Percentiles rank a stretch among this genome's conserved stretches.
Evolutionary conservation across 2,888 invertebrate genomes (phyloP).

Genomic region (Tenthredo scrophulariae): DNA sequence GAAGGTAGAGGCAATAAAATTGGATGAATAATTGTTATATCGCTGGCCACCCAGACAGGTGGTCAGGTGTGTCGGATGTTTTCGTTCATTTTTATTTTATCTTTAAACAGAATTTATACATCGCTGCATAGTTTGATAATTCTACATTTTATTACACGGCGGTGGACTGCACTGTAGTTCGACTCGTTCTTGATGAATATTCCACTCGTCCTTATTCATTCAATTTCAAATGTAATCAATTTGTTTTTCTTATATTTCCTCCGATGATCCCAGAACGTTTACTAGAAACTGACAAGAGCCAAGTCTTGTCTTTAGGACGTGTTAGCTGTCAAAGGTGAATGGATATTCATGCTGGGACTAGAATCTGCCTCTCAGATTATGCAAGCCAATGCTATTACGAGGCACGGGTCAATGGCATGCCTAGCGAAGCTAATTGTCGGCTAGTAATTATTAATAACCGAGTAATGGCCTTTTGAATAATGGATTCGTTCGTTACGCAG

Average conservation of each 20-base stretch:
- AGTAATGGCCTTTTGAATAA: conserved; percentile 51
- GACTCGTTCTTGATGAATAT: conserved; percentile 7
- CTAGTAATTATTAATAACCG: conserved; percentile 46
- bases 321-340: conserved; percentile 46
- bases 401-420: conserved; percentile 29
- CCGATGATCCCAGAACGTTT: not conserved
- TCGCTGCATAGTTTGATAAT: not conserved
- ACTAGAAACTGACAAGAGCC: not conserved
- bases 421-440: conserved; percentile 48
- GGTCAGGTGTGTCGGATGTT: conserved; percentile 15
- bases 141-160: conserved; percentile 3
- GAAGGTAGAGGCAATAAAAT: conserved; percentile 33
- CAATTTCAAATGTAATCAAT: not conserved
- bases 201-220: not conserved
- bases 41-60: conserved; percentile 39
- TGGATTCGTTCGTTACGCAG: conserved; percentile 43
- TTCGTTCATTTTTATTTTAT: conserved; percentile 4
- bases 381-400: conserved; percentile 37
- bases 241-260: not conserved
- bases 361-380: conserved; percentile 39
- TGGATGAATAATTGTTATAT: conserved; percentile 41
- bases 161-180: not conserved
- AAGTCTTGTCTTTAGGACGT: conserved; percentile 8
- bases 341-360: conserved; percentile 29
- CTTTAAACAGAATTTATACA: conserved; percentile 19